Evolutionary conservation across 1,140 invertebrate species (phyloP).

Genomic region (Pantala flavescens): DNA sequence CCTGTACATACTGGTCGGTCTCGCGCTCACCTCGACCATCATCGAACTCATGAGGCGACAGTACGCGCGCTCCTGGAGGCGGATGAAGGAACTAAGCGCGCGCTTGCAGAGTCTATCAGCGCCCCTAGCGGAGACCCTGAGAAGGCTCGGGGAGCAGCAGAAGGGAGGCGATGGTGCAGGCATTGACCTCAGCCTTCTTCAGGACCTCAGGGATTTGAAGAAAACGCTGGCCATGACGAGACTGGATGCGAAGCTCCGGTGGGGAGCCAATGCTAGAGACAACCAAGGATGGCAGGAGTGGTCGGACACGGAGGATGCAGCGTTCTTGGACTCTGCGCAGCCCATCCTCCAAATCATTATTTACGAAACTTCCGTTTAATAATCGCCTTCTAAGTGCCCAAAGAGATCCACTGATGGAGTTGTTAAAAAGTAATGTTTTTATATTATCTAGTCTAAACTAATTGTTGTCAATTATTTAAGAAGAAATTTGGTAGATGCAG

Average conservation of each 20-base stretch:
- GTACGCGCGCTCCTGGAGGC: slow-evolving; percentile 74
- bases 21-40: slow-evolving; percentile 88
- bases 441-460: no score
- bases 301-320: slow-evolving; percentile 11
- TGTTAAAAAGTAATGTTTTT: no score
- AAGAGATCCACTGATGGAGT: no score
- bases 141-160: slow-evolving; percentile 60
- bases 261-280: slow-evolving; percentile 20
- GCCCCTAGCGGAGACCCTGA: slow-evolving; percentile 64
- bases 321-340: slow-evolving; percentile 19
- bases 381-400: no score
- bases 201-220: slow-evolving; percentile 29
- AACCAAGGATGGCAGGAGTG: slow-evolving; percentile 15
- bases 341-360: slow-evolving; percentile 68
- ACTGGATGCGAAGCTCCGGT: slow-evolving; percentile 23
- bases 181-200: slow-evolving; percentile 42
- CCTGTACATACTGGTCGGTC: slow-evolving; percentile 83
- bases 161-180: slow-evolving; percentile 49
- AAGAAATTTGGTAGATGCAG: no score
- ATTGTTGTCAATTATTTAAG: no score
- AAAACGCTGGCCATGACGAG: slow-evolving; percentile 25
- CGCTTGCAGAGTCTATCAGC: slow-evolving; percentile 60
- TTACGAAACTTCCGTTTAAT: slow-evolving; percentile 66
- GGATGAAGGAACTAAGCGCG: slow-evolving; percentile 35
- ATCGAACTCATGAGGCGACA: slow-evolving; percentile 78